Evolutionary conservation across 2,888 invertebrate species (phyloP), one percentile per base, ranked within the genome.

Genomic region (Chrysina gloriosa): DNA sequence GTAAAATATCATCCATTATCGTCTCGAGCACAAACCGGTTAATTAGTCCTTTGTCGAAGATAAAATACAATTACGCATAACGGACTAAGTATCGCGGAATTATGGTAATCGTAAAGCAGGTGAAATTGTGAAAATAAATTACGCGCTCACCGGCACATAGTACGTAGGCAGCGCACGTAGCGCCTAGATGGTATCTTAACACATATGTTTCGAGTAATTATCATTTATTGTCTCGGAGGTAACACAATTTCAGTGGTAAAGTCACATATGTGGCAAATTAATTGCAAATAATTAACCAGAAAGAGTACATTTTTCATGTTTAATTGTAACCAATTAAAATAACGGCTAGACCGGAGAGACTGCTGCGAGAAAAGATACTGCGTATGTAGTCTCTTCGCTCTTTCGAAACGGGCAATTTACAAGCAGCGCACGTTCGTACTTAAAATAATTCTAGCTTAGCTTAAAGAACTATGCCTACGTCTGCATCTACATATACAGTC

Each of bases 281-380:
- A 70, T 70, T 67, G 69, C 69, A 61, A 70, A 70, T 70, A 70
- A 70, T 67, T 67, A 70, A 31, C 56, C 42, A 25, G 54, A 64
- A 63, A 63, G 58, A 58, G 65, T 64, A 65, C 69, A 67, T 67
- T 67, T 64, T 67, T 67, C 69, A 68, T 58, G 64, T 58, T 64
- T 67, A 70, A 69, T 69, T 67, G 67, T 50, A 16, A 56, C 64
- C 69, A 64, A 67, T 70, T 70, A 70, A 67, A 67, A 70, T 64
- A 65, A 61, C 69, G 61, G 52, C 56, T 66, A 56, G 66, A 56
- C 31, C 21, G 27, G 50, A 5, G 50, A 64, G 4, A n/a, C n/a
- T n/a, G 50, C 31, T 34, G 29, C 36, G 36, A 48, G 36, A 48
- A 25, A 21, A 23, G 36, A 50, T 50, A 50, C 23, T n/a, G n/a